phyloP scores from a whole-genome alignment of 2,113 vertebrate species.

The Callipepla squamata region DNA sequence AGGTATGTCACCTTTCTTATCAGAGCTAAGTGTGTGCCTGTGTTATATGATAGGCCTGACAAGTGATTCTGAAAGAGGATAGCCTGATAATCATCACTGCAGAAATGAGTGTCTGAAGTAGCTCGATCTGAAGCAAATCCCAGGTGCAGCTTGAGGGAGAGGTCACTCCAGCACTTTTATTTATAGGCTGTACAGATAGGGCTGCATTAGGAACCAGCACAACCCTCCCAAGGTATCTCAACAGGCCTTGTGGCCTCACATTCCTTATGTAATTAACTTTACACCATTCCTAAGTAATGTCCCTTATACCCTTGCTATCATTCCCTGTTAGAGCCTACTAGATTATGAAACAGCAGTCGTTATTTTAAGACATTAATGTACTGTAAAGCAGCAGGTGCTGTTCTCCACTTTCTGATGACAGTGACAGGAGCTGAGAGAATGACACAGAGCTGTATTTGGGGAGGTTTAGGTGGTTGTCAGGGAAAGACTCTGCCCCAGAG shows the following conservation, averaged over 20 bases:
- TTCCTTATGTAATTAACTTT: not conserved
- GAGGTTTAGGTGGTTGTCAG: not conserved
- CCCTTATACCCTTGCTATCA: not conserved
- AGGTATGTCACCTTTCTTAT: conserved; percentile 5
- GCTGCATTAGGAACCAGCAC: not conserved
- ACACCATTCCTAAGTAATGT: not conserved
- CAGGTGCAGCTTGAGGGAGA: not conserved
- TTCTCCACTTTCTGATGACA: not conserved
- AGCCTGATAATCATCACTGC: not conserved
- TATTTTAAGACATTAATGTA: not conserved
- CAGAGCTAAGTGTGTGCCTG: not conserved
- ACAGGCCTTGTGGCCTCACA: not conserved
- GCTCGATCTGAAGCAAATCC: not conserved
- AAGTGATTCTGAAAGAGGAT: not conserved
- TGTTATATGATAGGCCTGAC: not conserved
- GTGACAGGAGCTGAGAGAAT: not conserved
- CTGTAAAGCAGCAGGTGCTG: not conserved
- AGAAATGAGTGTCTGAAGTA: not conserved
- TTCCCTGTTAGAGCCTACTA: not conserved
- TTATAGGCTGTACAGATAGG: not conserved
- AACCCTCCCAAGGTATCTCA: not conserved
- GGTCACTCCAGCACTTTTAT: not conserved
- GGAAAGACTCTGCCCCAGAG: not conserved
- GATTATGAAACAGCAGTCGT: not conserved
- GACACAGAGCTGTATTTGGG: not conserved